A percentile compares a stretch with the other conserved stretches of the same genome.
Evolutionary conservation across 2,113 vertebrate genomes (phyloP).

Genomic region (Hippocampus zosterae): DNA sequence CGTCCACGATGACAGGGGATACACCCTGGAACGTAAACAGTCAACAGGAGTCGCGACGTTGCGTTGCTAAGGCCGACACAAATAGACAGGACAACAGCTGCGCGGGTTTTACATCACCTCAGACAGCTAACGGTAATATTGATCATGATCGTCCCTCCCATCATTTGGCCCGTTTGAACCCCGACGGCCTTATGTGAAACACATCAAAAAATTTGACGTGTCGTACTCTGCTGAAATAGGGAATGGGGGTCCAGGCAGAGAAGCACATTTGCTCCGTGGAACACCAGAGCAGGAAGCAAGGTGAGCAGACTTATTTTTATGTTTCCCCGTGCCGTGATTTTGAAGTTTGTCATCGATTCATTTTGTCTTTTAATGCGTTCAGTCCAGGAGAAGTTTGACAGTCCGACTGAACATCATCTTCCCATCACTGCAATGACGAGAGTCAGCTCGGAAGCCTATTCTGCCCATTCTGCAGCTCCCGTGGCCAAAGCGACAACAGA

Average conservation of each 20-base stretch:
- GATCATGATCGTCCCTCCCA: neutral
- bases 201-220: neutral
- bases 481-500: slow-evolving; percentile 2
- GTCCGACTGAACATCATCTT: slow-evolving; percentile 20
- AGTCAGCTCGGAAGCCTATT: slow-evolving; percentile 12
- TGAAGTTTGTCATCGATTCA: neutral
- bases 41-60: slow-evolving; percentile 4
- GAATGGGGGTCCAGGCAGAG: slow-evolving; percentile 36
- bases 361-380: slow-evolving; percentile 4
- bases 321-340: neutral
- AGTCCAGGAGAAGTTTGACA: slow-evolving; percentile 25
- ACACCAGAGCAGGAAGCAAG: slow-evolving; percentile 29
- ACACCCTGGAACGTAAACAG: neutral
- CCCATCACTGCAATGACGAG: slow-evolving; percentile 34
- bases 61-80: slow-evolving; percentile 12
- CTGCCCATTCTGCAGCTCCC: slow-evolving; percentile 8
- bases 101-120: neutral
- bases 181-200: neutral
- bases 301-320: slow-evolving; percentile 6
- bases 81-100: slow-evolving; percentile 7
- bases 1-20: slow-evolving; percentile 8
- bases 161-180: neutral
- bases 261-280: neutral
- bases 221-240: slow-evolving; percentile 24
- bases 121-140: neutral